Percentiles rank a stretch among this genome's conserved stretches.
These are phyloP conservation scores for Phortica okadai DNA, from an alignment of 2,888 invertebrate genomes.

Conservation along the genomic window DNA sequence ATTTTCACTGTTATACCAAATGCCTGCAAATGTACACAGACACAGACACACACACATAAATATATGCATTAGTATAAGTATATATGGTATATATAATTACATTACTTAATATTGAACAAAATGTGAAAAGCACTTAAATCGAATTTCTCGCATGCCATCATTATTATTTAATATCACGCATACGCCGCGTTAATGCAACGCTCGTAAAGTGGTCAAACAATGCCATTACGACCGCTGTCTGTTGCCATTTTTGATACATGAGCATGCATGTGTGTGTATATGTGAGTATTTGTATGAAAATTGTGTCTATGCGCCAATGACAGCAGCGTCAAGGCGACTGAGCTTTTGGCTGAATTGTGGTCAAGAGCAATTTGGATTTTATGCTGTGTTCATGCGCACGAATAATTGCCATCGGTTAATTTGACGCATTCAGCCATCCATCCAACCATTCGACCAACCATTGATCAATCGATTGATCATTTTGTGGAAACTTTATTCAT, in stretches of 20 bases:
- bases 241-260: conserved; percentile 56
- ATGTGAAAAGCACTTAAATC: conserved; percentile 60
- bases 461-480: background rate
- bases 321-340: no score
- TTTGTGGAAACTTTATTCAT: background rate
- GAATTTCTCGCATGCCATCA: conserved; percentile 49
- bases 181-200: conserved; percentile 56
- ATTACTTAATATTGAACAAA: background rate
- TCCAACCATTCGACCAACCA: background rate
- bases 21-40: conserved; percentile 63
- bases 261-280: background rate
- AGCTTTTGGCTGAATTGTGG: background rate
- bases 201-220: conserved; percentile 49
- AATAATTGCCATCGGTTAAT: background rate
- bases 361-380: conserved; percentile 8
- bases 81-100: background rate
- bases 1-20: conserved; percentile 77
- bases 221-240: conserved; percentile 57
- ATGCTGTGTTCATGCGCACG: background rate
- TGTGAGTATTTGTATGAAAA: background rate
- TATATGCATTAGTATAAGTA: conserved; percentile 13
- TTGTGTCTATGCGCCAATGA: no score
- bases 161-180: conserved; percentile 55
- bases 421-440: background rate
- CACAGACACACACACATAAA: conserved; percentile 27